Conservation (phyloP, 2,888 invertebrate genomes). For the Drosophila affinis region DNA sequence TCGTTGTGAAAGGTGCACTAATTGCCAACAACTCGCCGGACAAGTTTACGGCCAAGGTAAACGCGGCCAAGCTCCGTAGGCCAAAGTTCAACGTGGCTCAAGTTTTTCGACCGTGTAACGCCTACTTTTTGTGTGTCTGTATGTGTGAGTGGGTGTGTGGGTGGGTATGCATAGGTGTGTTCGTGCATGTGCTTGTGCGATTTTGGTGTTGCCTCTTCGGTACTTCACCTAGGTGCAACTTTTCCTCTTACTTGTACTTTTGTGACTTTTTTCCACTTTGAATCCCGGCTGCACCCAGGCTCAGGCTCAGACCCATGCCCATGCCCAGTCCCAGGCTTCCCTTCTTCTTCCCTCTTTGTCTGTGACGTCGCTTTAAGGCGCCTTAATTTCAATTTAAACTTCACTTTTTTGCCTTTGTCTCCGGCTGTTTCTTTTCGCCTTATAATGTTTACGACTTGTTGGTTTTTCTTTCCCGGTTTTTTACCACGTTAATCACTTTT, state of each 20-base stretch:
- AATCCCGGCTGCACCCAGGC: slow-evolving; percentile 24
- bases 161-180: slow-evolving; percentile 5
- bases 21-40: slow-evolving; percentile 72
- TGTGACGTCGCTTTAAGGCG: slow-evolving; percentile 39
- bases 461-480: slow-evolving; percentile 25
- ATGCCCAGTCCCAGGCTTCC: neutral
- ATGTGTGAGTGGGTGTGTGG: slow-evolving; percentile 10
- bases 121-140: slow-evolving; percentile 56
- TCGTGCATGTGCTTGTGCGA: slow-evolving; percentile 25
- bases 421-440: neutral
- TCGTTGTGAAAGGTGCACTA: slow-evolving; percentile 65
- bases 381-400: slow-evolving; percentile 53
- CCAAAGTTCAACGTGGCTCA: slow-evolving; percentile 71
- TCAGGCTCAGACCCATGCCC: neutral
- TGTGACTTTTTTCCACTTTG: slow-evolving; percentile 59
- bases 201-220: slow-evolving; percentile 32
- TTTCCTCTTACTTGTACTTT: slow-evolving; percentile 67
- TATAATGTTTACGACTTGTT: slow-evolving; percentile 44
- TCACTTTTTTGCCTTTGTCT: slow-evolving; percentile 18
- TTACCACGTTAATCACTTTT: slow-evolving; percentile 57
- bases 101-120: slow-evolving; percentile 73
- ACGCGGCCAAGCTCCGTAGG: slow-evolving; percentile 59
- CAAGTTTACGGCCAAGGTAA: slow-evolving; percentile 80
- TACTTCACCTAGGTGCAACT: slow-evolving; percentile 45
- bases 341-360: slow-evolving; percentile 12